phyloP scores from a whole-genome alignment of 1,140 invertebrate species.

The Holotrichia oblita region DNA sequence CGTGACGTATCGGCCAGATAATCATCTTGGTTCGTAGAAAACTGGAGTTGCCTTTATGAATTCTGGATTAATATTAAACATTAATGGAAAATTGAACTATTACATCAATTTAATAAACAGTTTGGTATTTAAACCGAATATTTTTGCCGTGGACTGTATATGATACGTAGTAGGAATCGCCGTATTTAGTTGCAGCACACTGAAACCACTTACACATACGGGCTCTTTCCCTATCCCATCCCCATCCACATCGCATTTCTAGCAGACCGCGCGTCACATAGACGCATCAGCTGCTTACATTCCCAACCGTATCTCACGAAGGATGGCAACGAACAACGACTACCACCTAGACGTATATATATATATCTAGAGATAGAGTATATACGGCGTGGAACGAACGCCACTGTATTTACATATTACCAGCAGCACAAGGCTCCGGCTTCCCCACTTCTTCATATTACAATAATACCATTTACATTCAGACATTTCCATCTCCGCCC shows the following conservation, averaged over 20 bases:
- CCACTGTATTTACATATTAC: constrained; percentile 53
- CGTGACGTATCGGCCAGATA: too few relatives aligned
- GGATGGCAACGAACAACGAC: not conserved
- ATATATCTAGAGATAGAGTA: not conserved
- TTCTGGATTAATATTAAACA: too few relatives aligned
- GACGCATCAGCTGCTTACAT: not conserved
- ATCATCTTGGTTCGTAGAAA: too few relatives aligned
- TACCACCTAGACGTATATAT: not conserved
- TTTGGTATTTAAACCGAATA: too few relatives aligned
- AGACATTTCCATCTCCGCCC: constrained; percentile 50
- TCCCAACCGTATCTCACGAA: not conserved
- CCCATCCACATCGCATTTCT: not conserved
- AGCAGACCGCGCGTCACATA: not conserved
- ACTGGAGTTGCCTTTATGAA: too few relatives aligned
- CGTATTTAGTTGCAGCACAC: not conserved
- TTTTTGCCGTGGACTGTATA: not conserved
- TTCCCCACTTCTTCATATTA: constrained; percentile 54
- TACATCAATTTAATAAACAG: too few relatives aligned
- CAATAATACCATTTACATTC: constrained; percentile 56
- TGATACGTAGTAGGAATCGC: not conserved
- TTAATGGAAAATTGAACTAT: too few relatives aligned
- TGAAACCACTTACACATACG: constrained; percentile 6
- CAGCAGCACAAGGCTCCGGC: constrained; percentile 29
- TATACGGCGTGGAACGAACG: constrained; percentile 40
- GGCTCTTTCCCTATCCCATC: not conserved